Evolutionary conservation across 2,797 vertebrate species (phyloP).

Genomic region (Loris lydekkerianus): DNA sequence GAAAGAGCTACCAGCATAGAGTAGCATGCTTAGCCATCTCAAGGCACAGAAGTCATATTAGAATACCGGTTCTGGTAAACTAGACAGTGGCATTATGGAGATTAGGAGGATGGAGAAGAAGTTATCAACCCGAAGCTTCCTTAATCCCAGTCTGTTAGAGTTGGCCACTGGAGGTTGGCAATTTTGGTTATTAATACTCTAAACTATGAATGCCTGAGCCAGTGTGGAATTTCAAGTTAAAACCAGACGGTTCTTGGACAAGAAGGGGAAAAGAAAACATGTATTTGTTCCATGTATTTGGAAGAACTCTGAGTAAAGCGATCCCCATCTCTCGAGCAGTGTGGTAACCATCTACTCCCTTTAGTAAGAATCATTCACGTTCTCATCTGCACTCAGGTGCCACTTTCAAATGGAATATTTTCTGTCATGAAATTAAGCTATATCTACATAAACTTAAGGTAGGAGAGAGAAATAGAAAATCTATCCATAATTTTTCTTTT

Average conservation of each 20-base stretch:
- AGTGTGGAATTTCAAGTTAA: not conserved
- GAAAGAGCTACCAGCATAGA: not conserved
- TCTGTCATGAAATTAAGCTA: not conserved
- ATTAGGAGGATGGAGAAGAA: not conserved
- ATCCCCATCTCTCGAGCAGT: not conserved
- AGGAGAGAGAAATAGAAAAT: not conserved
- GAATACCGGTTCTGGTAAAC: too few relatives aligned
- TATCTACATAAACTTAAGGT: not conserved
- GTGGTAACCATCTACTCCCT: rapidly evolving
- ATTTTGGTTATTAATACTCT: not conserved
- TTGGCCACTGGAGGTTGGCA: not conserved
- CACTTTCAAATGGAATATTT: not conserved
- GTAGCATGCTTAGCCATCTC: not conserved
- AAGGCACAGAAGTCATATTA: not conserved
- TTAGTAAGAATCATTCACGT: not conserved
- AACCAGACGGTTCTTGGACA: not conserved
- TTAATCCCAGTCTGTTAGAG: not conserved
- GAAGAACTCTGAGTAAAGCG: not conserved
- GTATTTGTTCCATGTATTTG: not conserved
- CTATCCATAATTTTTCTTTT: not conserved
- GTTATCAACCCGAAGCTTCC: not conserved
- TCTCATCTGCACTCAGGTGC: rapidly evolving
- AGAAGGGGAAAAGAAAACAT: not conserved
- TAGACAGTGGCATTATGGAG: too few relatives aligned
- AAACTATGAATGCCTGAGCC: not conserved